These are phyloP conservation scores for Drosophila mettleri DNA, from an alignment of 2,888 invertebrate species.

Conservation along the genomic window DNA sequence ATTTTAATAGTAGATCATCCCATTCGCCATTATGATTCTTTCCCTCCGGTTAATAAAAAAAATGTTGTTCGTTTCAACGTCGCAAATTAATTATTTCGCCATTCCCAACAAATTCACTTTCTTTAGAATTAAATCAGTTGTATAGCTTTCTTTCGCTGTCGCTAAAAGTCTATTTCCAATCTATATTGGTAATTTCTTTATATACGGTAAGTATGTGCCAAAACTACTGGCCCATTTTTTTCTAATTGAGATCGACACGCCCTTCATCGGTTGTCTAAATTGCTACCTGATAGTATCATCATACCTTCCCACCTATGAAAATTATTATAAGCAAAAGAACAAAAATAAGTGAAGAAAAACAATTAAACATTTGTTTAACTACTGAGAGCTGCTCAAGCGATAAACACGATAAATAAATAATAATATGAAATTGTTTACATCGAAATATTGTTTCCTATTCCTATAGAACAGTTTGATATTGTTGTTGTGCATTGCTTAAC, in stretches of 20 bases:
- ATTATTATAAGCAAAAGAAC: slow-evolving; percentile 9
- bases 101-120: too few species aligned
- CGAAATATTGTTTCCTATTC: slow-evolving; percentile 37
- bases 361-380: slow-evolving; percentile 58
- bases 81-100: neutral
- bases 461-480: slow-evolving; percentile 34
- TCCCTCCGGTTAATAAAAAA: too few species aligned
- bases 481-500: slow-evolving; percentile 41
- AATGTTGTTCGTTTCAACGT: neutral
- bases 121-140: neutral
- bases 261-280: slow-evolving; percentile 30
- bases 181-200: too few species aligned
- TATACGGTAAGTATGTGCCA: slow-evolving; percentile 3
- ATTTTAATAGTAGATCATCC: too few species aligned
- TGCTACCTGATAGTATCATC: slow-evolving; percentile 4
- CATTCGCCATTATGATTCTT: too few species aligned
- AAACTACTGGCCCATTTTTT: neutral
- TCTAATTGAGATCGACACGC: slow-evolving; percentile 21
- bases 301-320: slow-evolving; percentile 43
- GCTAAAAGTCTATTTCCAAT: neutral
- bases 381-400: slow-evolving; percentile 40
- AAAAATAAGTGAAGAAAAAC: slow-evolving; percentile 22
- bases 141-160: neutral
- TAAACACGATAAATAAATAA: slow-evolving; percentile 64
- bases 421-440: slow-evolving; percentile 54